These are phyloP conservation scores for Andrena camellia DNA, from an alignment of 2,888 invertebrate species.

Conservation along the genomic window DNA sequence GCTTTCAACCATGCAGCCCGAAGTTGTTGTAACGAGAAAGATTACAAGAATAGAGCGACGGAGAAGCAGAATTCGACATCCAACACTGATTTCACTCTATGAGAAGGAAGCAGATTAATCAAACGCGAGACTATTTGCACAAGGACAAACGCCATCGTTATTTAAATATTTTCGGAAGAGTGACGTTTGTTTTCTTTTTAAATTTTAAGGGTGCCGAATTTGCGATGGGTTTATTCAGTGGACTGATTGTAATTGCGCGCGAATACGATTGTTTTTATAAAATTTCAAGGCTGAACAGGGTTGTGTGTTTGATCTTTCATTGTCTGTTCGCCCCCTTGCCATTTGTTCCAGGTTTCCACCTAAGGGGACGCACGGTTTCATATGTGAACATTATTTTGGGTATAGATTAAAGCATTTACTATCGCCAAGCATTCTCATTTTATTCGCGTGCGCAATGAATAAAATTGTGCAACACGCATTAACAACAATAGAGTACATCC, in stretches of 20 bases:
- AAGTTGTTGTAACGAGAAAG: not conserved
- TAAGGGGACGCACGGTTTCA: constrained; percentile 19
- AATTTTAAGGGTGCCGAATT: constrained; percentile 12
- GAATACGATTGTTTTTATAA: constrained; percentile 53
- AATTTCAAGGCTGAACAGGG: constrained; percentile 49
- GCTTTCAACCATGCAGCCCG: not conserved
- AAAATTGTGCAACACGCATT: not conserved
- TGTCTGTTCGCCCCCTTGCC: constrained; percentile 33
- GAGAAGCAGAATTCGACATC: constrained; percentile 4
- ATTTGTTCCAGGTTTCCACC: constrained; percentile 19
- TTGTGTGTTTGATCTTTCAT: constrained; percentile 45
- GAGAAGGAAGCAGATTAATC: constrained; percentile 11
- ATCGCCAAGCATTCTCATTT: constrained; percentile 21
- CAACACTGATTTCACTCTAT: constrained; percentile 15
- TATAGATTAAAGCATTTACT: constrained; percentile 49
- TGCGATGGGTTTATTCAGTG: constrained; percentile 28
- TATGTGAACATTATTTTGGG: constrained; percentile 42
- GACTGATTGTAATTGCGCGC: constrained; percentile 47
- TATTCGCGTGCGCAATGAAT: not conserved
- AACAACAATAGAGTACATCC: not conserved
- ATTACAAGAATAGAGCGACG: not conserved
- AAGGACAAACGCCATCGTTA: constrained; percentile 4
- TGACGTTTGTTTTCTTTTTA: constrained; percentile 2
- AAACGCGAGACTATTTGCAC: constrained; percentile 35
- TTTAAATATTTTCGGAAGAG: constrained; percentile 10